Conservation (phyloP, 35 echinoderm and acorn worm genomes). For the Ptychodera flava region DNA sequence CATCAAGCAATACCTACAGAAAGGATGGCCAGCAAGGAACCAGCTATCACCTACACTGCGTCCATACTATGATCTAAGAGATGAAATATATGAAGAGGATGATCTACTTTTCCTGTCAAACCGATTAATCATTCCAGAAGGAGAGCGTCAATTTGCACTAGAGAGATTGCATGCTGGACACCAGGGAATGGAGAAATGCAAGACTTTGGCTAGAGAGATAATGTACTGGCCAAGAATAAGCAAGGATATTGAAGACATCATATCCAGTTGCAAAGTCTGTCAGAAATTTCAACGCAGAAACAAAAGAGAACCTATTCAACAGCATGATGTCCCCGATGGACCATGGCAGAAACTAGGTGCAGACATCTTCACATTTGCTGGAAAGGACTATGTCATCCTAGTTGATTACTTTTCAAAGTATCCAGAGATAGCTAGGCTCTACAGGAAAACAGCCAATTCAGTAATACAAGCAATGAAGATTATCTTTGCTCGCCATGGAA, state of each 20-base stretch:
- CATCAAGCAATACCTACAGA: background rate
- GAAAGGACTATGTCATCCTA: background rate
- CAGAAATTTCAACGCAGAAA: background rate
- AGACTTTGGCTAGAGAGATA: background rate
- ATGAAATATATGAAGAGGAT: background rate
- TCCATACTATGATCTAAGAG: background rate
- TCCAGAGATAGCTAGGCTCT: conserved; percentile 1
- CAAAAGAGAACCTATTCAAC: background rate
- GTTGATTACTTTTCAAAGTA: conserved; percentile 20
- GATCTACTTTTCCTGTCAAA: background rate
- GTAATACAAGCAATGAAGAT: conserved; percentile 41
- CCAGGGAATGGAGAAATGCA: background rate
- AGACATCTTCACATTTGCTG: conserved; percentile 11
- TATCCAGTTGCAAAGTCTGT: background rate
- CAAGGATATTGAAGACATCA: conserved; percentile 4
- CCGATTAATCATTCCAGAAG: background rate
- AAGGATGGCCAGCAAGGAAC: background rate
- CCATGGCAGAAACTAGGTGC: background rate
- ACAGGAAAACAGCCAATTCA: background rate
- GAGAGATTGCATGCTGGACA: conserved; percentile 1
- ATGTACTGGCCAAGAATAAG: conserved; percentile 29
- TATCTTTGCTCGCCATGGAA: conserved; percentile 72
- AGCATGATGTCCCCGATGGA: background rate
- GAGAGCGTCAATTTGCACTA: background rate
- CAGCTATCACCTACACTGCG: background rate